Conservation (phyloP, 2,888 invertebrate species). For the Athalia rosae region DNA sequence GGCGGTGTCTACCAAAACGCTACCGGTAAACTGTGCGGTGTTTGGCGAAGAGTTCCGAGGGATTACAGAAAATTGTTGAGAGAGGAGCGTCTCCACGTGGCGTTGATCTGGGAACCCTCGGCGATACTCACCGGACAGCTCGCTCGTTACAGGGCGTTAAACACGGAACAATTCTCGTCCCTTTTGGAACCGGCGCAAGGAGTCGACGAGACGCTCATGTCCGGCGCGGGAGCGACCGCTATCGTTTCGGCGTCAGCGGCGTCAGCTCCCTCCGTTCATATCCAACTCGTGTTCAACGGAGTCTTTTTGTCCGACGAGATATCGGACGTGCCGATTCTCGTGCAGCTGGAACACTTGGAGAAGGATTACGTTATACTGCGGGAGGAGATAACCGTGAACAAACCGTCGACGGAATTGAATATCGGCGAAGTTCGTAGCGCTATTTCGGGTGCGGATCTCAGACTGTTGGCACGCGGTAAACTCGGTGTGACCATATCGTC, state of each 20-base stretch:
- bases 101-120: slow-evolving; percentile 81
- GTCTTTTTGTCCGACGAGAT: slow-evolving; percentile 81
- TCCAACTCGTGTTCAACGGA: slow-evolving; percentile 89
- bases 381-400: slow-evolving; percentile 80
- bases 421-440: slow-evolving; percentile 87
- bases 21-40: slow-evolving; percentile 91
- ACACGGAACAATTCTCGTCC: slow-evolving; percentile 89
- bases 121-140: slow-evolving; percentile 81
- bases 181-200: slow-evolving; percentile 81
- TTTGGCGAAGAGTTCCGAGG: slow-evolving; percentile 90
- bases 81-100: slow-evolving; percentile 87
- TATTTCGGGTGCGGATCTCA: slow-evolving; percentile 84
- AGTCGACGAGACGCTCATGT: slow-evolving; percentile 76
- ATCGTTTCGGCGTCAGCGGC: slow-evolving; percentile 88
- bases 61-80: slow-evolving; percentile 87
- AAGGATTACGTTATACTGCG: slow-evolving; percentile 84
- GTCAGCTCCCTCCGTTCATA: slow-evolving; percentile 86
- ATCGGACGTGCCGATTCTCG: slow-evolving; percentile 81
- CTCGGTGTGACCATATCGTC: slow-evolving; percentile 83
- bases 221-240: slow-evolving; percentile 87
- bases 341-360: slow-evolving; percentile 82
- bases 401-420: slow-evolving; percentile 86
- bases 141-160: slow-evolving; percentile 84
- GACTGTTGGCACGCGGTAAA: slow-evolving; percentile 86
- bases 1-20: slow-evolving; percentile 87